Evolutionary conservation across 2,888 invertebrate genomes (phyloP), one percentile per base, ranked within the genome.

Genomic region (Leuctra nigra): DNA sequence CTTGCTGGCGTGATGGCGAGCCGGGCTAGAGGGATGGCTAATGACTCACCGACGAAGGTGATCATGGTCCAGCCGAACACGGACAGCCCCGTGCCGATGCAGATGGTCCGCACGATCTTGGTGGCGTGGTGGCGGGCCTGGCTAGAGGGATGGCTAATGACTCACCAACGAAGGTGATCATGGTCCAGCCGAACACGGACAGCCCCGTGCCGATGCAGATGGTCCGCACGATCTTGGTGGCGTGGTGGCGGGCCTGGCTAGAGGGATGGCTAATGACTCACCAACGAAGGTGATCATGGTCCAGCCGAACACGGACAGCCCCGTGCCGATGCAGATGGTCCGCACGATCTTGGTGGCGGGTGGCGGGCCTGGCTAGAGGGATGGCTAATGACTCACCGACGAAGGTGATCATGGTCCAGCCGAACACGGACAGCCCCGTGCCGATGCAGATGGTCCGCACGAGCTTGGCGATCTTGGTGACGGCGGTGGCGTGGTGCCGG

Each of bases 361-460:
- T 86, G 89, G 18, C 86, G 77, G 0, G 85, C 82, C 67, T 90
- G 87, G 0, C 89, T 90, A n/a, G 29, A 29, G 29, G 29, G 29
- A 29, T 6, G 29, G 29, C 7, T 7, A 14, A 4, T 11, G 4
- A 50, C 50, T 29, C 33, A 33, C 86, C 90, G 60, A 89, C 80
- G 73, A 91, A 90, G 0, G 90, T 91, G 14, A 90, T 77, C 1
- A 81, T 82, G 1, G 86, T 81, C 91, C 91, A 91, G 54, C 83
- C 85, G 82, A 61, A 16, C 2, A 56, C 55, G 9, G 57, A 56
- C 6, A 55, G n/a, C 2, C 56, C 29, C 1, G 59, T 59, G 1
- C 39, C 58, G n/a, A 46, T 52, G n/a, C 81, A 76, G 24, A 90
- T 82, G 61, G 83, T 76, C 64, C 86, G 80, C 9, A 90, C 73